Base-by-base conservation (phyloP, 2,113 vertebrate genomes). In the Onychorhynchus coronatus region DNA sequence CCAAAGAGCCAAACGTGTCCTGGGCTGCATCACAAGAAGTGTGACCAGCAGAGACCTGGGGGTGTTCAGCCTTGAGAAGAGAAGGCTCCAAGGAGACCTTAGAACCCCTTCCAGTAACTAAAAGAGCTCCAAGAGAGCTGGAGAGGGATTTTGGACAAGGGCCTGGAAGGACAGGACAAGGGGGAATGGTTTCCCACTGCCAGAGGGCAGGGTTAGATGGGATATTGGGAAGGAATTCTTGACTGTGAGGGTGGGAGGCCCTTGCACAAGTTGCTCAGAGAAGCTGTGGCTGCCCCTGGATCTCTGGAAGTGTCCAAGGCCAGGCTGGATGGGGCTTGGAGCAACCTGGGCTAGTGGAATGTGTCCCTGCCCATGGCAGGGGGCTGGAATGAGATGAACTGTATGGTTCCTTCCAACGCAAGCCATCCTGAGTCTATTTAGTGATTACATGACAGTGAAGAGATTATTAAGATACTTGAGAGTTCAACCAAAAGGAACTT, bases 221-320 rank as follows among this genome's bases (percentile, higher is more conserved):
- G 46, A 75, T 30, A 16, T n/a, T 24, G 27, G 27, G 44, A 21
- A 67, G 12, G 0, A 74, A 67, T 52, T 59, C 1, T 0, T 41
- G 1, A 0, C 33, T 88, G 42, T 0, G 42, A 58, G 50, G 35
- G 14, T 41, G 18, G 0, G 0, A 71, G 8, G 5, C 8, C 47
- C 41, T 71, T 39, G 66, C 20, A n/a, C 12, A 80, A 19, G 19
- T 2, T 55, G 5, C 24, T 16, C 66, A 72, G 75, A 77, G 46
- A 0, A 61, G 65, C 63, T 87, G 63, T 23, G 84, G 73, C 53
- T 77, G 46, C 14, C 28, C 65, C 46, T 49, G 47, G 47, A 78
- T 62, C 23, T 33, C 65, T 71, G 65, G 18, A 0, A 53, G 10
- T 10, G 22, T 35, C 6, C 21, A 22, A 59, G 56, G n/a, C 20